phyloP scores from a whole-genome alignment of 2,797 vertebrate species.

The Pangasius sanitwongsei region DNA sequence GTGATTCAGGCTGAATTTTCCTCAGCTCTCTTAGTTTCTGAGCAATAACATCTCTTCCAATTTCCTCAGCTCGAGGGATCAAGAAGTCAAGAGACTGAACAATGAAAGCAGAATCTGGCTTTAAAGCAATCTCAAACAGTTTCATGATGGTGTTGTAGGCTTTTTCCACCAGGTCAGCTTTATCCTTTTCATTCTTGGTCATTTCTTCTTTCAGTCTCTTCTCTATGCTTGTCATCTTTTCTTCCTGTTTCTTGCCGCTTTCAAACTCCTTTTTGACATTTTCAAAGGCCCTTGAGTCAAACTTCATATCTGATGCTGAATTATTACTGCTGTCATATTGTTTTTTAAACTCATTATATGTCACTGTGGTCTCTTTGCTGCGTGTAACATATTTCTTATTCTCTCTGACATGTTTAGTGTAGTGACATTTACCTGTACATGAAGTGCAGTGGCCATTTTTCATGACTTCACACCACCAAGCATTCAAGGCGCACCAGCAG shows the following conservation, averaged over 20 bases:
- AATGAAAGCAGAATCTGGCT: constrained; percentile 21
- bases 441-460: not conserved
- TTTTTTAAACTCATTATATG: not conserved
- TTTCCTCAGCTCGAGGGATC: constrained; percentile 22
- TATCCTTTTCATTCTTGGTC: not conserved
- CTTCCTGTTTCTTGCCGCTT: not conserved
- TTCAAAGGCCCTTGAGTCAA: not conserved
- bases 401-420: constrained; percentile 30
- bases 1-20: not conserved
- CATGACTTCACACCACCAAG: constrained; percentile 22
- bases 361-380: not conserved
- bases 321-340: not conserved
- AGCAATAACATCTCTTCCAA: not conserved
- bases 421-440: constrained; percentile 37
- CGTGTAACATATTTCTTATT: not conserved
- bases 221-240: not conserved
- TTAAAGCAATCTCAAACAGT: constrained; percentile 25
- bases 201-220: not conserved
- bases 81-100: constrained; percentile 33
- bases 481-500: not conserved
- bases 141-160: not conserved
- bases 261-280: not conserved
- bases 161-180: not conserved
- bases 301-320: not conserved
- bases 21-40: constrained; percentile 26